Evolutionary conservation across 2,888 invertebrate species (phyloP).

Genomic region (Hydroisotoma schaefferi): DNA sequence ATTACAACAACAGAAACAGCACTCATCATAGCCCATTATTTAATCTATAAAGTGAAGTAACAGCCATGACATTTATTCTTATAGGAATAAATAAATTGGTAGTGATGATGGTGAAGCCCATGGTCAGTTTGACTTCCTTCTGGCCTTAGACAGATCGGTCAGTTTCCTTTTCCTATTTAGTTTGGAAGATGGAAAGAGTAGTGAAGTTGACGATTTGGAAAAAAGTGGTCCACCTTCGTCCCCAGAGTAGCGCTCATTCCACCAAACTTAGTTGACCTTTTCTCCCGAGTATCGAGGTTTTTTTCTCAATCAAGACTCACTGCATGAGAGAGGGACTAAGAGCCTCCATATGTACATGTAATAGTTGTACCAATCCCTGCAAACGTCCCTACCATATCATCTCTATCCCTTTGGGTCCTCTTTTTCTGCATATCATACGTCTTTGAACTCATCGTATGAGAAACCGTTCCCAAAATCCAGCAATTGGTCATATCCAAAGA

Average conservation of each 20-base stretch:
- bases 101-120: constrained; percentile 32
- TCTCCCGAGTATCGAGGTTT: constrained; percentile 41
- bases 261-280: constrained; percentile 34
- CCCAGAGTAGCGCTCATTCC: constrained; percentile 15
- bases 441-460: constrained; percentile 26
- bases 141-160: constrained; percentile 43
- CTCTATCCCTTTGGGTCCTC: neutral
- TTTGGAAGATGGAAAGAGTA: neutral
- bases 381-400: neutral
- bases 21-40: constrained; percentile 4
- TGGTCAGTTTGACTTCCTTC: constrained; percentile 43
- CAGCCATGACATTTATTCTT: constrained; percentile 39
- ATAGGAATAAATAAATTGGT: constrained; percentile 3
- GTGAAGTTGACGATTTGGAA: constrained; percentile 8
- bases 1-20: neutral
- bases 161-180: constrained; percentile 42
- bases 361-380: too few relatives aligned
- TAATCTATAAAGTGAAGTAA: neutral
- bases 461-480: constrained; percentile 33
- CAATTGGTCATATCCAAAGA: neutral
- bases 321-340: constrained; percentile 30
- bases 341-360: neutral
- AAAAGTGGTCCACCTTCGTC: constrained; percentile 46
- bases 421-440: neutral
- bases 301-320: constrained; percentile 21